phyloP scores from a whole-genome alignment of 2,888 invertebrate species.

The Liposcelis brunnea region DNA sequence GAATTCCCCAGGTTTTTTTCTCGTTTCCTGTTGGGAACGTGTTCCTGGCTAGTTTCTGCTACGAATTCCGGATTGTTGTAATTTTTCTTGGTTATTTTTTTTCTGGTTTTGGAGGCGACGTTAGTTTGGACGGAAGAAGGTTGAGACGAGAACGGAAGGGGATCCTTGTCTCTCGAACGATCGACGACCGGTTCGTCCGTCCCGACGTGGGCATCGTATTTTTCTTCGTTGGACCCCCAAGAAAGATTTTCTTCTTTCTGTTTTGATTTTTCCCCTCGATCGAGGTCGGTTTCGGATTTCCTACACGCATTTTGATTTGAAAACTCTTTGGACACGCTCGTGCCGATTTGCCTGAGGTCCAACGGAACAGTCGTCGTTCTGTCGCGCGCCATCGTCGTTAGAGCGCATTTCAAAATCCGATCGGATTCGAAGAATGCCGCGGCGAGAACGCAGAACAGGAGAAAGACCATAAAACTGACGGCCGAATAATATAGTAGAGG shows the following conservation, averaged over 20 bases:
- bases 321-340: neutral
- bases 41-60: neutral
- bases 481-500: slow-evolving; percentile 44
- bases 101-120: slow-evolving; percentile 15
- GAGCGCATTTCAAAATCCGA: slow-evolving; percentile 38
- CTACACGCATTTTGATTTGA: slow-evolving; percentile 24
- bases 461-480: slow-evolving; percentile 37
- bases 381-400: slow-evolving; percentile 32
- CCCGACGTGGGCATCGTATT: too few species aligned
- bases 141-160: too few species aligned
- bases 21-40: too few species aligned
- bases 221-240: too few species aligned
- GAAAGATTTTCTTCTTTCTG: too few species aligned
- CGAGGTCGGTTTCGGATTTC: slow-evolving; percentile 19
- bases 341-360: slow-evolving; percentile 37
- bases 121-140: too few species aligned
- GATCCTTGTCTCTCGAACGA: too few species aligned
- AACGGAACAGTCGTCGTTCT: slow-evolving; percentile 37
- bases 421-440: slow-evolving; percentile 56
- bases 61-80: too few species aligned
- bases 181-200: neutral
- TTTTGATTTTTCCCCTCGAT: slow-evolving; percentile 19
- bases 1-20: neutral
- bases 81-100: neutral
- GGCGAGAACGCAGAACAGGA: slow-evolving; percentile 45